phyloP scores from a whole-genome alignment of 1,140 invertebrate genomes.

The Drosophila fuyamai region DNA sequence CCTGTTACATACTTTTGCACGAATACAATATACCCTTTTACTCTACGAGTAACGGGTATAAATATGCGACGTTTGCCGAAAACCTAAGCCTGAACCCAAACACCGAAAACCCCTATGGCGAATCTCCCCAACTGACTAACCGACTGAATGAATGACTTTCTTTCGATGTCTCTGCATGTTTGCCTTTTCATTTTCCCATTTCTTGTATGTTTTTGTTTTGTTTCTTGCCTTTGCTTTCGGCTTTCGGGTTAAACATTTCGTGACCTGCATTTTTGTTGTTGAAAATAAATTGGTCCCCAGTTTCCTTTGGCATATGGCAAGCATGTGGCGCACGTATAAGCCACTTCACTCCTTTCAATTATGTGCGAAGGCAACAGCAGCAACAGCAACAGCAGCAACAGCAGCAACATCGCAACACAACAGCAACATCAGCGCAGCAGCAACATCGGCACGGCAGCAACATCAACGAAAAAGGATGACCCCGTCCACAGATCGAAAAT shows the following conservation, averaged over 20 bases:
- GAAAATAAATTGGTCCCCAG: constrained; percentile 73
- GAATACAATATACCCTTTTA: no score
- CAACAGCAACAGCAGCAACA: constrained; percentile 16
- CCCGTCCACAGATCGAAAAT: background rate
- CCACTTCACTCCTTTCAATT: constrained; percentile 81
- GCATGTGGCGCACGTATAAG: constrained; percentile 80
- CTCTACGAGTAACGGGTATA: no score
- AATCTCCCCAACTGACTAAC: constrained; percentile 11
- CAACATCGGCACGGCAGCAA: constrained; percentile 9
- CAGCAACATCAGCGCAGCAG: constrained; percentile 8
- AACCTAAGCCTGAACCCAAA: background rate
- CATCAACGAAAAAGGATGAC: constrained; percentile 2
- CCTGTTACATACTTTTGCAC: no score
- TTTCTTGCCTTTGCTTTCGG: constrained; percentile 29
- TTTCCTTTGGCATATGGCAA: constrained; percentile 68
- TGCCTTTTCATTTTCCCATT: constrained; percentile 40
- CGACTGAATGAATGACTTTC: constrained; percentile 28
- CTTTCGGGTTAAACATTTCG: constrained; percentile 76
- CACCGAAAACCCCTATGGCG: constrained; percentile 41
- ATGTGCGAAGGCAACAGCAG: constrained; percentile 65
- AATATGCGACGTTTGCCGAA: constrained; percentile 8
- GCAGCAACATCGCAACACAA: constrained; percentile 5
- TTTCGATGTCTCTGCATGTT: constrained; percentile 36
- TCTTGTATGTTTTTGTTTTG: constrained; percentile 57
- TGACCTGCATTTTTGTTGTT: constrained; percentile 79